Evolutionary conservation across 2,113 vertebrate species (phyloP), one percentile per base, ranked within the genome.

Genomic region (Chascanopsetta lugubris): DNA sequence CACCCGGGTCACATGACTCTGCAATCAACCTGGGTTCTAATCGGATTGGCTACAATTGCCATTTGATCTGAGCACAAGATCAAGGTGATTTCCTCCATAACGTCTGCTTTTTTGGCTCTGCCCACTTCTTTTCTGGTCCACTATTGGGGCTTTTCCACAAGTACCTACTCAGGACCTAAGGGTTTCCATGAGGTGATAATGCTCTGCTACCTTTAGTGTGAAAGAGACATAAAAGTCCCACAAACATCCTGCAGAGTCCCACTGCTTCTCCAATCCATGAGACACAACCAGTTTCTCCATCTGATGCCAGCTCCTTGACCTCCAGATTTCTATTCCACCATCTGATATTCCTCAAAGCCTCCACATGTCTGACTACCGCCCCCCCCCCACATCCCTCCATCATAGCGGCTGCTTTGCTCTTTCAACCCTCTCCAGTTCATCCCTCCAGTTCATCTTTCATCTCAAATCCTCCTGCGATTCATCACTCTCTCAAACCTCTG

Each of bases 201-300:
- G n/a, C n/a, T n/a, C n/a, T n/a, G n/a, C n/a, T n/a, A n/a, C n/a
- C n/a, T n/a, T n/a, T n/a, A n/a, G n/a, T n/a, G n/a, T n/a, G n/a
- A n/a, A 49, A 61, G 42, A 13, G n/a, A 50, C 17, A n/a, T 55
- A 42, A 45, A 15, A 73, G 40, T 51, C 69, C 26, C 36, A 46
- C 47, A 60, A 18, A 24, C 69, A 27, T 24, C 47, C 29, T 6
- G 18, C 36, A 34, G 12, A 36, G 11, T 13, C 34, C 6, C 13
- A 38, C 13, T 38, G 34, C 1, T 38, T 38, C 34, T 38, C 2
- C 11, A 3, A 36, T 36, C 4, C 4, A 36, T 11, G 8, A 38
- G 15, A 38, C 2, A 6, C 34, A 17, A 45, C 42, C 42, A 38
- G 15, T 38, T 15, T 8, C 12, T 45, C 4, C 40, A 20, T 45